phyloP scores from a whole-genome alignment of 2,888 invertebrate genomes.

The Nemapogon koenigi region DNA sequence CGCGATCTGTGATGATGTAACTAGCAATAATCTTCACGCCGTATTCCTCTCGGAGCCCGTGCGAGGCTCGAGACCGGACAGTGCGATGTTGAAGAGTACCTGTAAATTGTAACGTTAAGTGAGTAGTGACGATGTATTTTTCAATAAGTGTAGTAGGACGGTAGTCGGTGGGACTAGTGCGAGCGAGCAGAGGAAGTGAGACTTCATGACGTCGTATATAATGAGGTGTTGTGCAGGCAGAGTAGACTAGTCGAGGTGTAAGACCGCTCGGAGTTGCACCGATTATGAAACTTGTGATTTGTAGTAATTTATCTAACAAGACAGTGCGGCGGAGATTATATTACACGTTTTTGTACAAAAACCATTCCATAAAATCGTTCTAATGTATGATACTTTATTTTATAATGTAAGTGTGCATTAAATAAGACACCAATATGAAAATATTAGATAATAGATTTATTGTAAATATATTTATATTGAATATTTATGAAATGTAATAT shows the following conservation, averaged over 20 bases:
- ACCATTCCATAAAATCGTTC: constrained; percentile 59
- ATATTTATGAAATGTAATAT: constrained; percentile 64
- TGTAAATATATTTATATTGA: constrained; percentile 64
- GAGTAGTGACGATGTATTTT: constrained; percentile 54
- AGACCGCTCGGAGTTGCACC: not conserved
- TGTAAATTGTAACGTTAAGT: constrained; percentile 49
- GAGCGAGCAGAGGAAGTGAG: not conserved
- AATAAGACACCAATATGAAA: constrained; percentile 63
- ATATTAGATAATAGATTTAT: constrained; percentile 44
- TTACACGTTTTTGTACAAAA: constrained; percentile 58
- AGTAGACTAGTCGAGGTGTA: not conserved
- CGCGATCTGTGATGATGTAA: constrained; percentile 59
- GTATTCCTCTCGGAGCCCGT: constrained; percentile 22
- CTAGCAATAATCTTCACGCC: constrained; percentile 66
- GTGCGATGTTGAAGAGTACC: constrained; percentile 39
- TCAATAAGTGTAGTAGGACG: too few relatives aligned
- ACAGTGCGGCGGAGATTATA: constrained; percentile 48
- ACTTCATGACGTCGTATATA: constrained; percentile 15
- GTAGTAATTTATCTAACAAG: too few relatives aligned
- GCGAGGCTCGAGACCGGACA: constrained; percentile 20
- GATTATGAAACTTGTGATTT: constrained; percentile 44
- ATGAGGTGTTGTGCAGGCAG: constrained; percentile 11
- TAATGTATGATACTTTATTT: constrained; percentile 53
- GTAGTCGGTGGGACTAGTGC: not conserved
- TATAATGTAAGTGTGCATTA: constrained; percentile 56